Evolutionary conservation across 1,140 invertebrate genomes (phyloP).

Genomic region (Cherax quadricarinatus): DNA sequence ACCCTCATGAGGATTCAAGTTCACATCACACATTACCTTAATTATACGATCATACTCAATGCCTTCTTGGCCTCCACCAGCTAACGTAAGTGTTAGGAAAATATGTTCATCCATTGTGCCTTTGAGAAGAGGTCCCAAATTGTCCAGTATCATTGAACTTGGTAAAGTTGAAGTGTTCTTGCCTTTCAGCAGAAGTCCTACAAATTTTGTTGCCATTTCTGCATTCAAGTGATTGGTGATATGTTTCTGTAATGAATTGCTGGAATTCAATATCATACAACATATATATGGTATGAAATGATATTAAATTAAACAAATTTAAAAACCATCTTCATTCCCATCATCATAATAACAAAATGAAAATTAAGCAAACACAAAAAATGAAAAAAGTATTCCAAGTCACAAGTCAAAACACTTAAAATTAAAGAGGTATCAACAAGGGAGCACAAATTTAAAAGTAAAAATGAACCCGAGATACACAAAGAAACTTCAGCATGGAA

Average conservation of each 20-base stretch:
- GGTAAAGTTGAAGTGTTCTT: background rate
- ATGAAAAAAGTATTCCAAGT: too few relatives aligned
- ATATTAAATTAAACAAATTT: too few relatives aligned
- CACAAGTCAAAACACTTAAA: too few relatives aligned
- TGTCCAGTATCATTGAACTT: slow-evolving; percentile 23
- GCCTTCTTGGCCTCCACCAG: slow-evolving; percentile 44
- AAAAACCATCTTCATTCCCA: too few relatives aligned
- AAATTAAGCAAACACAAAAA: too few relatives aligned
- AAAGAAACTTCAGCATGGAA: too few relatives aligned
- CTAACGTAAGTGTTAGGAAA: slow-evolving; percentile 44
- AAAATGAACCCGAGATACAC: too few relatives aligned
- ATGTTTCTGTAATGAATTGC: slow-evolving; percentile 39
- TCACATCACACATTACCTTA: slow-evolving; percentile 15
- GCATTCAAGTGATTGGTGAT: slow-evolving; percentile 21
- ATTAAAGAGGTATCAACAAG: too few relatives aligned
- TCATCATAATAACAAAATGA: too few relatives aligned
- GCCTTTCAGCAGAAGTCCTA: slow-evolving; percentile 5
- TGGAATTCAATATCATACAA: background rate
- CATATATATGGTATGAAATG: too few relatives aligned
- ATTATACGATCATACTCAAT: slow-evolving; percentile 25
- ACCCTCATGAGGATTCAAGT: too few relatives aligned
- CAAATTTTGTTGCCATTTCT: slow-evolving; percentile 17
- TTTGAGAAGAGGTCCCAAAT: slow-evolving; percentile 37
- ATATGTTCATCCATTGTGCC: slow-evolving; percentile 38
- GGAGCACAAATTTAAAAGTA: too few relatives aligned